Evolutionary conservation across 2,888 invertebrate genomes (phyloP).

Genomic region (Acrocyrtus sp.): DNA sequence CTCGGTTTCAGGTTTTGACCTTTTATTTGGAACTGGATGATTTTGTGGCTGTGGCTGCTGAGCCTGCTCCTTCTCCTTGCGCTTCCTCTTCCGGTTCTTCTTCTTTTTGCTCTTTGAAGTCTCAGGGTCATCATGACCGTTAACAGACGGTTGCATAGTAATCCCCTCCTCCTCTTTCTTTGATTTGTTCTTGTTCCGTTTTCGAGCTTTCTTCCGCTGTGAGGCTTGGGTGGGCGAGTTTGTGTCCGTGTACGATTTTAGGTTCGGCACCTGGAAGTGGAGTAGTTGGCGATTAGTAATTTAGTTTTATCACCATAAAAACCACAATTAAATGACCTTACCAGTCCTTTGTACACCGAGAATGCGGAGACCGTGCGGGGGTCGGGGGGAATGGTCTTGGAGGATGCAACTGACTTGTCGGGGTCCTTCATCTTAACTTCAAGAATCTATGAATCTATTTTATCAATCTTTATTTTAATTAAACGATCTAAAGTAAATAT

Average conservation of each 20-base stretch:
- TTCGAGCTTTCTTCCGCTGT: too few species aligned
- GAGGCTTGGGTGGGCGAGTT: conserved; percentile 6
- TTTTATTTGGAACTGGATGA: background rate
- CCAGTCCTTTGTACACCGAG: conserved; percentile 34
- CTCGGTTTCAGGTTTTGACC: too few species aligned
- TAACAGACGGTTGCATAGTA: too few species aligned
- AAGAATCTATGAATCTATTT: too few species aligned
- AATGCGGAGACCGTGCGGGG: conserved; percentile 15
- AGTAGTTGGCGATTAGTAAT: background rate
- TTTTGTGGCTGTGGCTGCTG: background rate
- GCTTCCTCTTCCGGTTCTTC: conserved; percentile 28
- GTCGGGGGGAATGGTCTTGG: too few species aligned
- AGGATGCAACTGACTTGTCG: background rate
- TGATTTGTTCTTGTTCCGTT: too few species aligned
- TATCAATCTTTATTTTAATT: conserved; percentile 62
- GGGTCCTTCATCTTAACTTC: conserved; percentile 32
- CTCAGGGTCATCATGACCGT: too few species aligned
- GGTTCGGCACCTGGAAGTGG: too few species aligned
- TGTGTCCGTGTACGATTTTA: conserved; percentile 53
- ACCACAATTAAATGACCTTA: too few species aligned
- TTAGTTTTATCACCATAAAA: background rate
- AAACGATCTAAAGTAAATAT: conserved; percentile 68
- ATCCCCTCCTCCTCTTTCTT: too few species aligned
- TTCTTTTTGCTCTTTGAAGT: conserved; percentile 26
- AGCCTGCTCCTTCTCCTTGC: too few species aligned